These are phyloP conservation scores for Argya squamiceps DNA, from an alignment of 2,797 vertebrate species.

Conservation along the genomic window DNA sequence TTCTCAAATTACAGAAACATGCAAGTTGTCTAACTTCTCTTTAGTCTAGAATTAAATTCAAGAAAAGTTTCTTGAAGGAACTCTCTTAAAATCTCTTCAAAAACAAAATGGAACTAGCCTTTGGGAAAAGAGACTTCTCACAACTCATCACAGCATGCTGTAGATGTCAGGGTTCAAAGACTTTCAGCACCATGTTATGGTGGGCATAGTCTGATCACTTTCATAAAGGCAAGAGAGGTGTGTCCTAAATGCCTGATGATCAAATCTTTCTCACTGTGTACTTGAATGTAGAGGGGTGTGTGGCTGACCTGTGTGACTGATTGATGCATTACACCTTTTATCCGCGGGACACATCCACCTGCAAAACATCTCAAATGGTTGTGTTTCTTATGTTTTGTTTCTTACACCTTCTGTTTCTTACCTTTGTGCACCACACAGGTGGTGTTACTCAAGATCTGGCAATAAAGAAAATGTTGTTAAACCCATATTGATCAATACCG, in stretches of 20 bases:
- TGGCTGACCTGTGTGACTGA: not conserved
- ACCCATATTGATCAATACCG: not conserved
- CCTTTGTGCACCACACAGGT: not conserved
- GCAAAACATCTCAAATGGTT: not conserved
- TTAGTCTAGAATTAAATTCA: not conserved
- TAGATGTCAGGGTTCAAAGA: not conserved
- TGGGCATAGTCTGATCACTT: not conserved
- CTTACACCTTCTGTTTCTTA: not conserved
- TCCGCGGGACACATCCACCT: not conserved
- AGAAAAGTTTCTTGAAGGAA: not conserved
- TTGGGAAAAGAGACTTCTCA: not conserved
- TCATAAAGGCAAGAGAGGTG: not conserved
- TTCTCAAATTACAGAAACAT: not conserved
- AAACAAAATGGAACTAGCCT: not conserved
- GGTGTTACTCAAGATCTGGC: not conserved
- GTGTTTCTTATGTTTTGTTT: not conserved
- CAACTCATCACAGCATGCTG: fast-evolving
- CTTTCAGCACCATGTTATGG: not conserved
- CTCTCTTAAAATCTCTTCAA: not conserved
- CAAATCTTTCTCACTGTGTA: not conserved
- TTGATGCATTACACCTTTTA: not conserved
- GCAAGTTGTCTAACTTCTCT: not conserved
- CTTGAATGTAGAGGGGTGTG: fast-evolving
- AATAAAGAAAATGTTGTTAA: not conserved
- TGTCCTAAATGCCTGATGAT: not conserved